These are phyloP conservation scores for Anseranas semipalmata DNA, from an alignment of 2,113 vertebrate species.

Conservation along the genomic window DNA sequence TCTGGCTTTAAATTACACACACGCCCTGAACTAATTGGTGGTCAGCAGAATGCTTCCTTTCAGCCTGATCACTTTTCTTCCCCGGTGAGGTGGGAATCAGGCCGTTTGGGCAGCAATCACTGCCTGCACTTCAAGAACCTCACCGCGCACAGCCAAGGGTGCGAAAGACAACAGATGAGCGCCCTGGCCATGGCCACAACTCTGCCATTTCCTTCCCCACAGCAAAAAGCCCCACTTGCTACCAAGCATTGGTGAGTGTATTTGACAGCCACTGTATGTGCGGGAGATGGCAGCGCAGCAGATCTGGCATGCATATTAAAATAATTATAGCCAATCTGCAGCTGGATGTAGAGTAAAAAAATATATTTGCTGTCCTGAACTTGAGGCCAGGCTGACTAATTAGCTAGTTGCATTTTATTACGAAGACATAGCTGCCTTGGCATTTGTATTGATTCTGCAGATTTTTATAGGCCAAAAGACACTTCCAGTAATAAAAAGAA, in stretches of 20 bases:
- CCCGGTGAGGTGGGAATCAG: background rate
- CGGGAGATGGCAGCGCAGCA: background rate
- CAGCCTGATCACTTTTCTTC: background rate
- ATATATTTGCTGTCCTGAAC: background rate
- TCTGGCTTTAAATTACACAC: background rate
- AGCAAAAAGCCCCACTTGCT: background rate
- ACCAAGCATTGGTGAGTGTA: rapidly evolving
- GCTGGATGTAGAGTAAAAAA: background rate
- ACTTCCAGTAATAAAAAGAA: constrained; percentile 15
- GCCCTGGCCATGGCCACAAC: background rate
- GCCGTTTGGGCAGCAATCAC: background rate
- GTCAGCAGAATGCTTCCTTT: background rate
- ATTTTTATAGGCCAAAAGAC: constrained; percentile 1
- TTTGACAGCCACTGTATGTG: background rate
- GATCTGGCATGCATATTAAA: background rate
- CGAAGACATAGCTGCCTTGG: background rate
- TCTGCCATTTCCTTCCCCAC: no score
- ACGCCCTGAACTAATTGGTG: background rate
- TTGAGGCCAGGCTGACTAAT: background rate
- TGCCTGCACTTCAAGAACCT: background rate
- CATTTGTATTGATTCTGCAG: background rate
- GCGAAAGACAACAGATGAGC: background rate
- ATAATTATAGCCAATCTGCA: background rate
- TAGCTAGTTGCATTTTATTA: background rate
- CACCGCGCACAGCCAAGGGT: background rate